Evolutionary conservation across 2,888 invertebrate genomes (phyloP).

Genomic region (Drosophila percnosoma): DNA sequence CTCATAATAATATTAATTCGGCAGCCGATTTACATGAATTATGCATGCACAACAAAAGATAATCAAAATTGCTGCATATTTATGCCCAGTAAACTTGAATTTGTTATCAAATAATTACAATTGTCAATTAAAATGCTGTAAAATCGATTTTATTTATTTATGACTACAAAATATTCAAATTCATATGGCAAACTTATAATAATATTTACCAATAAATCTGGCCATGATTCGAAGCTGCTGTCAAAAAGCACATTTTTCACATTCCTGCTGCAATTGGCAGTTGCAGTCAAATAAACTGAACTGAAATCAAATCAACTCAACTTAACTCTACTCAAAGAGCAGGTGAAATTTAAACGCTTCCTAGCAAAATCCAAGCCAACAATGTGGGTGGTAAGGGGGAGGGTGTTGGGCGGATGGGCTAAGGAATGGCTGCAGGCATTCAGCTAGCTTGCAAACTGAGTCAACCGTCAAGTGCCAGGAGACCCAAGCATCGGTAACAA

Average conservation of each 20-base stretch:
- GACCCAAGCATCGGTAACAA: conserved; percentile 11
- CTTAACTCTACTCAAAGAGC: neutral
- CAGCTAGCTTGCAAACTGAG: conserved; percentile 17
- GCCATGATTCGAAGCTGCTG: neutral
- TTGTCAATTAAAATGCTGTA: neutral
- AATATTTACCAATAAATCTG: neutral
- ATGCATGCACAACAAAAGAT: neutral
- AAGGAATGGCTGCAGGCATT: neutral
- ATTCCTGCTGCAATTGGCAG: neutral
- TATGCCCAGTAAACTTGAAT: neutral
- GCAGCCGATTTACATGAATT: neutral
- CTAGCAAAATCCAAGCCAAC: neutral
- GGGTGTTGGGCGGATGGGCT: neutral
- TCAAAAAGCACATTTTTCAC: conserved; percentile 21
- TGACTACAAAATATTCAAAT: neutral
- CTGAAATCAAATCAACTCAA: neutral
- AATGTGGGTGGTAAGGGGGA: neutral
- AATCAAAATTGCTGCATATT: neutral
- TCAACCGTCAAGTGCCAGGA: conserved; percentile 30
- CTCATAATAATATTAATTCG: neutral
- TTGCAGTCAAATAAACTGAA: conserved; percentile 9
- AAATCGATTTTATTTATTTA: neutral
- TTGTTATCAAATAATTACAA: neutral
- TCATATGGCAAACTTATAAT: neutral
- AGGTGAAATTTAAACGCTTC: neutral